Base-by-base conservation (phyloP, 2,797 vertebrate genomes). In the Cirrhinus molitorella region DNA sequence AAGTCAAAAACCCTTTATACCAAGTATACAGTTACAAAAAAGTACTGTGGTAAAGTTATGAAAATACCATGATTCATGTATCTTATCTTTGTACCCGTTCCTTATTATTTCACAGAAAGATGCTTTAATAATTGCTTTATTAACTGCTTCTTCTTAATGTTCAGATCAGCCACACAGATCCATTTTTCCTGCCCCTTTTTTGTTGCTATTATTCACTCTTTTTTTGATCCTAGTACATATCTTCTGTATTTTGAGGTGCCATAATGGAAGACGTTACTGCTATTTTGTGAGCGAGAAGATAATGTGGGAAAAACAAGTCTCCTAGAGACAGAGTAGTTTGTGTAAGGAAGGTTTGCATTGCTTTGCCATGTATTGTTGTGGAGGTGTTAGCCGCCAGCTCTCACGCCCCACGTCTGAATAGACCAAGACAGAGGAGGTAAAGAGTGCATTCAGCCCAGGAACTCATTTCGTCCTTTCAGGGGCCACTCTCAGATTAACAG, bases 391-490 rank as follows among this genome's bases (percentile, higher is more conserved):
- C 80, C 80, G 83, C 70, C 77, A 65, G 77, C 85, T 83, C 80
- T 83, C 77, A 65, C 77, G 85, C 75, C 87, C 85, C 66, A 83
- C 83, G 81, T 55, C 49, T 87, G 89, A 90, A 91, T 85, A 85
- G 90, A 87, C 85, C 86, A 87, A 88, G 92, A 93, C 91, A 92
- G 88, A 90, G 91, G 78, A 92, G 93, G 91, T 92, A 90, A 91
- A 91, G 90, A 92, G 87, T 86, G 87, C 90, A 89, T 92, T 94
- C 92, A 92, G 93, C 68, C 79, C 25, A 47, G 70, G 61, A 83
- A 85, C 85, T 71, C 67, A 67, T 79, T 84, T 73, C 21, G 25
- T 53, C 57, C 68, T 79, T 87, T 85, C 83, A 88, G 85, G 47
- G 86, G 86, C 80, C 84, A 85, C 79, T 83, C 79, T 83, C 57